Evolutionary conservation across 2,113 vertebrate genomes (phyloP), one percentile per base, ranked within the genome.

Genomic region (Polypterus senegalus): DNA sequence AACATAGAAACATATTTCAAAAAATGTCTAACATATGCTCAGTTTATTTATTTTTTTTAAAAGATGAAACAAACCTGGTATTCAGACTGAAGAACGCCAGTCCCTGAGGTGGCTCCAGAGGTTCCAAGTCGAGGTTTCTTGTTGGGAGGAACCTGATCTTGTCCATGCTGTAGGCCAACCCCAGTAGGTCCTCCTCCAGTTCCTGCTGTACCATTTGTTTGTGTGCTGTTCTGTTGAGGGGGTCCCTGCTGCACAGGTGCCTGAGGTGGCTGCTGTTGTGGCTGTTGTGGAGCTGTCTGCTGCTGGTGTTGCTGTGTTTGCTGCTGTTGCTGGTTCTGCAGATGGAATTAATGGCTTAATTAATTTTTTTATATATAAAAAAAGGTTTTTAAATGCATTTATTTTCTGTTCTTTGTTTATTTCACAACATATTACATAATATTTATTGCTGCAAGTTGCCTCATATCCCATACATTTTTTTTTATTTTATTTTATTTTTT

Each of bases 111-210:
- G 66, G 89, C 49, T 65, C 89, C 91, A 11, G 94, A 89, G 73
- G 93, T 89, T 70, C 91, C 94, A 1, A 97, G 82, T 60, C 96
- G 91, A 63, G 92, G 86, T 75, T 98, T 98, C 84, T 98, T 98
- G 82, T 84, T 98, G 0, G 92, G 90, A 68, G 93, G 93, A 65
- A 90, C 94, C 83, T 92, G 91, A 68, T 78, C 91, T 71, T 96
- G 92, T 70, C 88, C 66, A 51, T 94, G 94, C 76, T 94, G 96
- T 11, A 97, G 74, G 1, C 84, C 90, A 0, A 84, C 46, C 0
- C 78, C 86, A 0, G 85, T 1, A 0, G 66, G 77, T 9, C 71
- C 81, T 0, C 71, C 85, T 0, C 72, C 73, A 0, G 81, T 58
- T 0, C 83, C 83, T 0, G 81, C 6, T 0, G 91, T 93, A 59